Evolutionary conservation across 2,797 vertebrate genomes (phyloP).

Genomic region (Cossypha polioptera): DNA sequence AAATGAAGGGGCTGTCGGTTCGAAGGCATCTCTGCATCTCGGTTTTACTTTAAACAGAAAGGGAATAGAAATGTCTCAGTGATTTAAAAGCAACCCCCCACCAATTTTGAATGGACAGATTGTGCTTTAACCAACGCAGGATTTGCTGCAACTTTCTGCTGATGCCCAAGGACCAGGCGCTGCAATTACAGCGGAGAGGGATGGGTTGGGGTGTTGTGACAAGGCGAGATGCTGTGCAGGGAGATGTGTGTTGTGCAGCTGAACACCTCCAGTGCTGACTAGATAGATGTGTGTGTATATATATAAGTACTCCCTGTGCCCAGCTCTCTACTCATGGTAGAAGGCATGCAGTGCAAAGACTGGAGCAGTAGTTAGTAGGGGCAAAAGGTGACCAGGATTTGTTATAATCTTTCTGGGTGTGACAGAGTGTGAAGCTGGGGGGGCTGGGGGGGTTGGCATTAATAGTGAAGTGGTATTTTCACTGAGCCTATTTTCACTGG

Average conservation of each 20-base stretch:
- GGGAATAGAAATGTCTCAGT: constrained; percentile 40
- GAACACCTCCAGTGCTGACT: background rate
- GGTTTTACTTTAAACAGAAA: constrained; percentile 49
- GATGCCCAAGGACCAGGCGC: background rate
- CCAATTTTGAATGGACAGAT: constrained; percentile 15
- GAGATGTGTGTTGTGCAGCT: background rate
- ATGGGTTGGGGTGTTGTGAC: background rate
- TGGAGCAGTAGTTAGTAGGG: constrained; percentile 46
- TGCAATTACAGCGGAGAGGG: background rate
- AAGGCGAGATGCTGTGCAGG: background rate
- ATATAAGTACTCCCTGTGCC: background rate
- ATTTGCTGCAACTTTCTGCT: constrained; percentile 57
- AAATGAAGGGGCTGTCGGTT: constrained; percentile 63
- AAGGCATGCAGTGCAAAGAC: background rate
- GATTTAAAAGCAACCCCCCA: constrained; percentile 34
- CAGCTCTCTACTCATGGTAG: background rate
- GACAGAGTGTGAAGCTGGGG: constrained; percentile 5
- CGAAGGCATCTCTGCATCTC: constrained; percentile 43
- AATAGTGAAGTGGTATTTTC: constrained; percentile 57
- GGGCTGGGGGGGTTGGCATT: background rate
- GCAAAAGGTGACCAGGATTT: constrained; percentile 56
- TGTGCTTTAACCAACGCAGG: background rate
- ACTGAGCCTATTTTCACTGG: constrained; percentile 62
- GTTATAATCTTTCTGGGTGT: constrained; percentile 56
- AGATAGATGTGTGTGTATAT: background rate